Conservation (phyloP, 2,113 vertebrate genomes). For the Mustela nigripes region DNA sequence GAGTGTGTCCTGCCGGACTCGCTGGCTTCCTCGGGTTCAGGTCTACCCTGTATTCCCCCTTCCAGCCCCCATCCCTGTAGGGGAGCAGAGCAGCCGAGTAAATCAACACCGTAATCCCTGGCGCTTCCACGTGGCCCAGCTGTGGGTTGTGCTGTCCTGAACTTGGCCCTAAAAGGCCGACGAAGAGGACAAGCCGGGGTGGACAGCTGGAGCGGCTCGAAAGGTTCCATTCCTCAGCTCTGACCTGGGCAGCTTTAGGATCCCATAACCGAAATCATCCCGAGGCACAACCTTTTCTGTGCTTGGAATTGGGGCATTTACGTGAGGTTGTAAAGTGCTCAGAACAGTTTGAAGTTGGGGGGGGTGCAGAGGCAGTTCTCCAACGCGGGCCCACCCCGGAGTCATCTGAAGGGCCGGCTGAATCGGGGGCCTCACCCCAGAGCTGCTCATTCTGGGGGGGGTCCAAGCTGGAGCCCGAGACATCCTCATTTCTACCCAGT, state of each 20-base stretch:
- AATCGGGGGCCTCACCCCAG: background rate
- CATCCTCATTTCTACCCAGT: background rate
- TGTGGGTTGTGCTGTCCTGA: background rate
- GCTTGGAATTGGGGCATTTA: background rate
- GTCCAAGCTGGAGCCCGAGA: background rate
- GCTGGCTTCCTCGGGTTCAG: background rate
- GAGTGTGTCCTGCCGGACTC: fast-evolving
- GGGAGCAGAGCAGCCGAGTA: background rate
- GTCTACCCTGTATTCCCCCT: background rate
- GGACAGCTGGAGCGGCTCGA: background rate
- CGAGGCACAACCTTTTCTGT: background rate
- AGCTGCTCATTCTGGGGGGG: background rate
- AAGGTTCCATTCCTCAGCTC: background rate
- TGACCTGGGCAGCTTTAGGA: background rate
- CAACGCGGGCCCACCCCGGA: fast-evolving
- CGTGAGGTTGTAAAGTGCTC: background rate
- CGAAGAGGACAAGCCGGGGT: background rate
- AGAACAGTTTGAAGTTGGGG: background rate
- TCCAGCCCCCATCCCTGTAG: background rate
- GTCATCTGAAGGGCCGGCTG: background rate
- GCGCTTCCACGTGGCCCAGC: fast-evolving
- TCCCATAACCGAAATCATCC: background rate
- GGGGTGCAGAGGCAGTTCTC: background rate
- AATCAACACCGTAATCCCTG: background rate
- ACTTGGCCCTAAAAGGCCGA: background rate